phyloP scores from a whole-genome alignment of 2,113 vertebrate species.

The Platysteira castanea region DNA sequence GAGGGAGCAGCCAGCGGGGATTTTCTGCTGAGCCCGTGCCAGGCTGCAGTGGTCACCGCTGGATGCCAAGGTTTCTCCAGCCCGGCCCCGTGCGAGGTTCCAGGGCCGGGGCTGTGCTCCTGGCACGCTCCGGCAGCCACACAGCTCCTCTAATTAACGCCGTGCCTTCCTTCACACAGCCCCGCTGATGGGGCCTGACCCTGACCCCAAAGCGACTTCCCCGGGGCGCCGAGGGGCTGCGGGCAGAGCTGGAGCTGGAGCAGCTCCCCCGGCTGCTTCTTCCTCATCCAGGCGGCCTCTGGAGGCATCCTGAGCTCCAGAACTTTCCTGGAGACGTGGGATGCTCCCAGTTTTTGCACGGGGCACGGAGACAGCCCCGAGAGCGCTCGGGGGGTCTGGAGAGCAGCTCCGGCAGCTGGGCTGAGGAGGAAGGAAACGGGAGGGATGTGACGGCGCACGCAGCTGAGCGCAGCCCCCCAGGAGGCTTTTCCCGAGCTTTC shows the following conservation, averaged over 20 bases:
- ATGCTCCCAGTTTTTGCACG: background rate
- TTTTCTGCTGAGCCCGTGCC: constrained; percentile 29
- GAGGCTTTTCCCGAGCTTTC: background rate
- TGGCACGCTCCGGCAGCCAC: background rate
- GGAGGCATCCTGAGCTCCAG: background rate
- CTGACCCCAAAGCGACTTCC: background rate
- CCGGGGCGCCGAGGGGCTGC: background rate
- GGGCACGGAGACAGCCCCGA: background rate
- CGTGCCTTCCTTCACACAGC: background rate
- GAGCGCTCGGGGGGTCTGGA: background rate
- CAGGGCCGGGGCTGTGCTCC: background rate
- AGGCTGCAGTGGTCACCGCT: background rate
- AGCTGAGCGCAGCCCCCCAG: background rate
- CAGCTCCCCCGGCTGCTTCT: background rate
- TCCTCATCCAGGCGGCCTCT: background rate
- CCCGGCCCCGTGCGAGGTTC: background rate
- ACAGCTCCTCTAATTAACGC: background rate
- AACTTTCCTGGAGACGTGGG: background rate
- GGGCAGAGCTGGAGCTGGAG: background rate
- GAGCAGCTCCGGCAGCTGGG: background rate
- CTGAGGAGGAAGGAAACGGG: background rate
- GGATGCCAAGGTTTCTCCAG: background rate
- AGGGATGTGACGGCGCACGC: background rate
- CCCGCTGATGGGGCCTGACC: background rate
- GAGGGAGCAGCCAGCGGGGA: constrained; percentile 11